phyloP scores from a whole-genome alignment of 2,888 invertebrate genomes.

The Cantharis nigra region DNA sequence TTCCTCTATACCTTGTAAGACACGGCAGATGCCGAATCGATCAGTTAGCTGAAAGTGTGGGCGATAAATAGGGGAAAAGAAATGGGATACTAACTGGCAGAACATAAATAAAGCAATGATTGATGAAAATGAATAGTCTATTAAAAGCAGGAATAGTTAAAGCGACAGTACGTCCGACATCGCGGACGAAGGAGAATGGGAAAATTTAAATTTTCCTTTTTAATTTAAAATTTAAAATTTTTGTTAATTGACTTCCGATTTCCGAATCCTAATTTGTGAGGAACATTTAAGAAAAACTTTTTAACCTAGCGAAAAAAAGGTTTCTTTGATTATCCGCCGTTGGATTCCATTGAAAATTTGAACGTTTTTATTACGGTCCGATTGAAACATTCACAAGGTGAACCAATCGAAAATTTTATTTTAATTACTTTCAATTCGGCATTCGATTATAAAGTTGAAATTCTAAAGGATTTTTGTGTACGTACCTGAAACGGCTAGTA shows the following conservation, averaged over 20 bases:
- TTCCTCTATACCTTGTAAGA: conserved; percentile 29
- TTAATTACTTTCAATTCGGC: conserved; percentile 26
- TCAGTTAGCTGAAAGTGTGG: conserved; percentile 22
- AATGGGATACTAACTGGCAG: conserved; percentile 35
- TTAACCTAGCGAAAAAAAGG: background rate
- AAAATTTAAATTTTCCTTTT: background rate
- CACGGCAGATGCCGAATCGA: conserved; percentile 26
- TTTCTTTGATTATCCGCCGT: background rate
- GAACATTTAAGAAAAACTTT: background rate
- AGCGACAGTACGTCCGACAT: background rate
- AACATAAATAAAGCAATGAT: conserved; percentile 38
- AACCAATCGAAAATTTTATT: conserved; percentile 21
- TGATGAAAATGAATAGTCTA: conserved; percentile 28
- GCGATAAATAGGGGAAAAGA: conserved; percentile 31
- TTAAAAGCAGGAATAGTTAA: conserved; percentile 7
- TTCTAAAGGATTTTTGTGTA: conserved; percentile 28
- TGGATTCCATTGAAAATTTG: background rate
- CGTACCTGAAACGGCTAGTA: conserved; percentile 34
- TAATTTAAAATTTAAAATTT: background rate
- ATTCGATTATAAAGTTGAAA: conserved; percentile 20
- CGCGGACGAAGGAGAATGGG: background rate
- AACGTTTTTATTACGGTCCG: conserved; percentile 1
- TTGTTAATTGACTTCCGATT: background rate
- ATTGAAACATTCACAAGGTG: conserved; percentile 4
- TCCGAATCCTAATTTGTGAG: background rate